Percentiles rank a stretch among this genome's conserved stretches.
phyloP scores from a whole-genome alignment of 2,888 invertebrate genomes.

The Caenorhabditis afra region DNA sequence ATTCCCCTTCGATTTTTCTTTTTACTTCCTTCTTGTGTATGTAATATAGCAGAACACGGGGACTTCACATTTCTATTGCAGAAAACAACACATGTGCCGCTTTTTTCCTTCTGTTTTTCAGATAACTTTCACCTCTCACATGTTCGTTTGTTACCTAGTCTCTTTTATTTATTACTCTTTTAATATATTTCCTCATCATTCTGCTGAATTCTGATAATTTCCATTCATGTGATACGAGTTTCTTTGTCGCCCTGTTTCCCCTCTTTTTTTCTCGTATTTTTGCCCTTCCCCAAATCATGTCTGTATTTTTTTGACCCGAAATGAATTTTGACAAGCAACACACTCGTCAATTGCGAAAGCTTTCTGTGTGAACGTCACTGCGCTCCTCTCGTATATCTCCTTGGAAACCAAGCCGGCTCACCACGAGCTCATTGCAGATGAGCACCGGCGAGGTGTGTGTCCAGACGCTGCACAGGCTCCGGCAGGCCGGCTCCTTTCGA shows the following conservation, averaged over 20 bases:
- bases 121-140: conserved; percentile 6
- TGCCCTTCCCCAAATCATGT: conserved; percentile 8
- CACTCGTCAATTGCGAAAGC: not conserved
- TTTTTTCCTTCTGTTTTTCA: conserved; percentile 14
- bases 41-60: conserved; percentile 43
- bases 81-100: conserved; percentile 34
- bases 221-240: conserved; percentile 38
- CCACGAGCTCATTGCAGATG: conserved; percentile 30
- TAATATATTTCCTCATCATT: conserved; percentile 14
- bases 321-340: conserved; percentile 32
- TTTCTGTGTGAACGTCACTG: conserved; percentile 39
- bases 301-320: conserved; percentile 23
- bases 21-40: conserved; percentile 40
- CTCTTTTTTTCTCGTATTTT: conserved; percentile 12
- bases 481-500: conserved; percentile 36
- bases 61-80: conserved; percentile 35
- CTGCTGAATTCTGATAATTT: conserved; percentile 5
- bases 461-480: conserved; percentile 43
- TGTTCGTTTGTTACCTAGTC: conserved; percentile 8
- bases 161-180: conserved; percentile 29
- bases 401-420: conserved; percentile 8
- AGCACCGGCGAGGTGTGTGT: conserved; percentile 44
- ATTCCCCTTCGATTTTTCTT: conserved; percentile 6
- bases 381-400: conserved; percentile 37
- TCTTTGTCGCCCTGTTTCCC: conserved; percentile 7